Evolutionary conservation across 2,113 vertebrate genomes (phyloP).

Genomic region (Callorhinus ursinus): DNA sequence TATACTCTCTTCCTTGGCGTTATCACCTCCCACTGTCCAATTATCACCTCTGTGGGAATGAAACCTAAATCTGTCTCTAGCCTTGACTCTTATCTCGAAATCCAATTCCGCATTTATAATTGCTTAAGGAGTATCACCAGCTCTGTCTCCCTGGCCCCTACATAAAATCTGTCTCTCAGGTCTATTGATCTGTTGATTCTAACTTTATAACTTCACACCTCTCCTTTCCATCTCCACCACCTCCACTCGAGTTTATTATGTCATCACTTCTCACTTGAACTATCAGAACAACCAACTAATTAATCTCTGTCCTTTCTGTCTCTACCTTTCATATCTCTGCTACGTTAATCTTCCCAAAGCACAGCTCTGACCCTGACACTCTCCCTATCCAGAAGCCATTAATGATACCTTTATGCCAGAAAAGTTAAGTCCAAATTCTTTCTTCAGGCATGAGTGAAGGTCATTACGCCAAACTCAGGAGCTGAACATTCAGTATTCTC

Average conservation of each 20-base stretch:
- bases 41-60: constrained; percentile 67
- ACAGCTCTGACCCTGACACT: background rate
- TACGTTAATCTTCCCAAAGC: constrained; percentile 22
- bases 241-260: background rate
- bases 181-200: constrained; percentile 24
- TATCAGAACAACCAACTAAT: background rate
- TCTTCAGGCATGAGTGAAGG: background rate
- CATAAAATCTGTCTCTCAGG: background rate
- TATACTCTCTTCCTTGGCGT: background rate
- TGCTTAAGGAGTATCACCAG: background rate
- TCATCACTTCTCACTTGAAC: constrained; percentile 10
- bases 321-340: background rate
- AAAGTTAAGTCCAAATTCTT: background rate
- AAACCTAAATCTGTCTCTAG: constrained; percentile 23
- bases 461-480: background rate
- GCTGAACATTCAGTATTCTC: background rate
- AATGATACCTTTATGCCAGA: background rate
- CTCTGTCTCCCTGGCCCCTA: background rate
- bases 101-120: background rate
- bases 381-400: background rate
- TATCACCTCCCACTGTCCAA: constrained; percentile 48
- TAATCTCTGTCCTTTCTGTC: background rate
- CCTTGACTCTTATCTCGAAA: constrained; percentile 50
- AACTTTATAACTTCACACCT: background rate
- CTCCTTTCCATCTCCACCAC: background rate